Evolutionary conservation across 2,113 vertebrate species (phyloP).

Genomic region (Ophthalmolycus amberensis): DNA sequence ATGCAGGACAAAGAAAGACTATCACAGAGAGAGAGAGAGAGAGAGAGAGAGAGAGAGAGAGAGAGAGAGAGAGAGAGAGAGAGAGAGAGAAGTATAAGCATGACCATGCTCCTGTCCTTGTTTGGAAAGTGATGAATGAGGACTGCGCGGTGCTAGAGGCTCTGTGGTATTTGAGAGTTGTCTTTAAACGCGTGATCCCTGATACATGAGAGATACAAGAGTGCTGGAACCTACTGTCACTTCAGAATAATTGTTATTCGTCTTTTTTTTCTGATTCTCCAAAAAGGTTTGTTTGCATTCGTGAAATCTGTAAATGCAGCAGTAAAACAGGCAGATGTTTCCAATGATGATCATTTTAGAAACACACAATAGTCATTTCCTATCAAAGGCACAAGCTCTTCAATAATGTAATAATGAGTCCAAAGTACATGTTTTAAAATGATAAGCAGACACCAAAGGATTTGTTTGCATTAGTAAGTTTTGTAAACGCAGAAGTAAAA

Average conservation of each 20-base stretch:
- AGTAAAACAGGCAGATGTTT: background rate
- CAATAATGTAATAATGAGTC: background rate
- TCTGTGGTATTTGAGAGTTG: constrained; percentile 65
- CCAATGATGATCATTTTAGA: background rate
- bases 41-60: no score
- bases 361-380: background rate
- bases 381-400: background rate
- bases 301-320: background rate
- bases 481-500: background rate
- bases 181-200: constrained; percentile 58
- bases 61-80: no score
- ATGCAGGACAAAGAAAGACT: constrained; percentile 60
- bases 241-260: background rate
- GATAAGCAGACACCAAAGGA: background rate
- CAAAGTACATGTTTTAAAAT: constrained; percentile 4
- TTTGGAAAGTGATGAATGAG: constrained; percentile 73
- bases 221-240: constrained; percentile 1
- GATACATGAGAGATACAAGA: constrained; percentile 20
- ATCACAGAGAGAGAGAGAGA: constrained; percentile 50
- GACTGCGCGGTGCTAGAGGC: constrained; percentile 45
- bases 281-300: constrained; percentile 1
- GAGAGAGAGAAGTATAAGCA: constrained; percentile 57
- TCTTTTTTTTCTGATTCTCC: background rate
- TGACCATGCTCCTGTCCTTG: constrained; percentile 69
- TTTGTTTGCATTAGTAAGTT: background rate